These are phyloP conservation scores for Dendrocopos noguchii DNA, from an alignment of 2,113 vertebrate species.

Conservation along the genomic window DNA sequence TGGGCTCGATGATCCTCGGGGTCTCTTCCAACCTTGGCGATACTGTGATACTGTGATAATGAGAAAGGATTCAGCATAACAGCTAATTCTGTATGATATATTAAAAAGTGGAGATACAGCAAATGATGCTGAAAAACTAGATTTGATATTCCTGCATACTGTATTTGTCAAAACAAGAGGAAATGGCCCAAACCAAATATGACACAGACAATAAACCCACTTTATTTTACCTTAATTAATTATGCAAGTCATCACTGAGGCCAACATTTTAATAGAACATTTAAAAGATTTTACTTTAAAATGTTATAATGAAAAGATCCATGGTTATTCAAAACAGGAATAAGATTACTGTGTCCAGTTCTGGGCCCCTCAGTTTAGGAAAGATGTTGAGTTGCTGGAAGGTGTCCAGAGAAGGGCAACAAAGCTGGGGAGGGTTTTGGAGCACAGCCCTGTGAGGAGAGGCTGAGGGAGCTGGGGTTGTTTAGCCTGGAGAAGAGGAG, in stretches of 20 bases:
- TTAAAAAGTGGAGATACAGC: background rate
- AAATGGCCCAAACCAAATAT: background rate
- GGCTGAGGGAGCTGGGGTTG: no score
- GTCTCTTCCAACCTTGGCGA: no score
- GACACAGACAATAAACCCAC: background rate
- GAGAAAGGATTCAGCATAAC: background rate
- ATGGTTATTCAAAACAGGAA: background rate
- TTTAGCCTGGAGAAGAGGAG: no score
- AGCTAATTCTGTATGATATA: background rate
- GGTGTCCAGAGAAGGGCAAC: no score
- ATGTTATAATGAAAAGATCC: background rate
- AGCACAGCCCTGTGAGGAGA: no score
- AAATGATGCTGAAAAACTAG: background rate
- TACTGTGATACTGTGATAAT: no score
- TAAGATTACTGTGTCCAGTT: background rate
- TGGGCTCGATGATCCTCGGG: no score
- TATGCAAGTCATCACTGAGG: background rate
- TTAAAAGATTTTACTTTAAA: background rate
- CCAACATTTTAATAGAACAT: background rate
- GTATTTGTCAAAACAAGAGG: background rate
- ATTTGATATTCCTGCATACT: background rate
- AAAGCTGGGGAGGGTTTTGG: no score
- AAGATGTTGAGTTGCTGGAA: no score
- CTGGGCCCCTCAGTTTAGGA: no score
- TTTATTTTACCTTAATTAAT: background rate